Conservation (phyloP, 2,113 vertebrate genomes). For the Odontesthes bonariensis region DNA sequence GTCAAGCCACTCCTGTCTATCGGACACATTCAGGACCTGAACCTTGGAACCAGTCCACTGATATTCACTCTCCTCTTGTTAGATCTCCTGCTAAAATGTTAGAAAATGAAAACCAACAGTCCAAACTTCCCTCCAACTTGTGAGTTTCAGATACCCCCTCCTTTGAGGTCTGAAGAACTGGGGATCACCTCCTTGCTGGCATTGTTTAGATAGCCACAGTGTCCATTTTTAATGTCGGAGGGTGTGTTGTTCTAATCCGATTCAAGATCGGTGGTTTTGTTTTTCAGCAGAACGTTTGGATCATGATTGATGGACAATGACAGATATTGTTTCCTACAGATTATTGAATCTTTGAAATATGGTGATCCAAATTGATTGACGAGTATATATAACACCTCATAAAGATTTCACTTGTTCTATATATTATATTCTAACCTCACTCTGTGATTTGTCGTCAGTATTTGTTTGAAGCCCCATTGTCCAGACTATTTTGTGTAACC, state of each 20-base stretch:
- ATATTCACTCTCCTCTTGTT: slow-evolving; percentile 41
- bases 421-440: slow-evolving; percentile 66
- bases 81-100: slow-evolving; percentile 75
- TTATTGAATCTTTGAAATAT: slow-evolving; percentile 63
- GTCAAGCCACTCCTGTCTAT: slow-evolving; percentile 85
- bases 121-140: slow-evolving; percentile 94
- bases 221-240: slow-evolving; percentile 55
- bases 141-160: slow-evolving; percentile 84
- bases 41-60: slow-evolving; percentile 72
- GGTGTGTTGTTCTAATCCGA: slow-evolving; percentile 67
- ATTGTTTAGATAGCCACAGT: slow-evolving; percentile 48
- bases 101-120: slow-evolving; percentile 85
- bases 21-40: slow-evolving; percentile 88
- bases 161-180: slow-evolving; percentile 52
- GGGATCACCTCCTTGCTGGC: slow-evolving; percentile 16
- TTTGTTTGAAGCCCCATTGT: slow-evolving; percentile 60
- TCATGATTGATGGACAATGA: slow-evolving; percentile 34
- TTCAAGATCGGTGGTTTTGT: slow-evolving; percentile 49
- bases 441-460: slow-evolving; percentile 56
- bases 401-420: slow-evolving; percentile 60
- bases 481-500: slow-evolving; percentile 46
- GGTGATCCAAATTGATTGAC: slow-evolving; percentile 49
- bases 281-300: slow-evolving; percentile 66
- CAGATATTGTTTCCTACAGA: slow-evolving; percentile 57
- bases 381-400: slow-evolving; percentile 61